Percentiles rank a stretch among this genome's conserved stretches.
phyloP scores from a whole-genome alignment of 1,140 invertebrate species.

The Achatina immaculata region DNA sequence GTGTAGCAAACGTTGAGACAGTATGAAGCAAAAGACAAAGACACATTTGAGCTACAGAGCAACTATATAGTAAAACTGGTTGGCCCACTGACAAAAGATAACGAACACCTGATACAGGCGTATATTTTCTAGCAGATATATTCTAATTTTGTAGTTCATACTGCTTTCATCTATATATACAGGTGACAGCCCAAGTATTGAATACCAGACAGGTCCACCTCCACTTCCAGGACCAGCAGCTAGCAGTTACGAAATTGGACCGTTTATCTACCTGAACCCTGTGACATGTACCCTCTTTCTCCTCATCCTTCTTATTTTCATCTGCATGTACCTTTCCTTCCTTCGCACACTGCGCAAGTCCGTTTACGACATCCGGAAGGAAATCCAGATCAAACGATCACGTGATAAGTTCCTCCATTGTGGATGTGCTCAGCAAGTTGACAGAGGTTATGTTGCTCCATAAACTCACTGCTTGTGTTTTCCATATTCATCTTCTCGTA shows the following conservation, averaged over 20 bases:
- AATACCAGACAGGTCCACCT: neutral
- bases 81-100: too few relatives aligned
- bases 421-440: neutral
- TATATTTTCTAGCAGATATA: too few relatives aligned
- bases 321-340: slow-evolving; percentile 9
- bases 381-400: neutral
- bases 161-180: too few relatives aligned
- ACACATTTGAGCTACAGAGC: too few relatives aligned
- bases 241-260: neutral
- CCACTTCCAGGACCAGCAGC: neutral
- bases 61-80: too few relatives aligned
- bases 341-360: slow-evolving; percentile 8
- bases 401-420: slow-evolving; percentile 13
- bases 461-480: too few relatives aligned
- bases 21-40: too few relatives aligned
- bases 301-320: neutral
- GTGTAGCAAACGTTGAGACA: too few relatives aligned
- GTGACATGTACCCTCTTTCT: slow-evolving; percentile 2
- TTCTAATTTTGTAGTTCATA: too few relatives aligned
- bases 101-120: too few relatives aligned
- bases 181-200: neutral
- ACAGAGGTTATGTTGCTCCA: neutral
- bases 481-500: too few relatives aligned
- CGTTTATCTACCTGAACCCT: slow-evolving; percentile 9
- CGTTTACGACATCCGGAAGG: slow-evolving; percentile 20